These are phyloP conservation scores for Pocillopora verrucosa DNA, from an alignment of 64 coral and sea anemone genomes.

Conservation along the genomic window DNA sequence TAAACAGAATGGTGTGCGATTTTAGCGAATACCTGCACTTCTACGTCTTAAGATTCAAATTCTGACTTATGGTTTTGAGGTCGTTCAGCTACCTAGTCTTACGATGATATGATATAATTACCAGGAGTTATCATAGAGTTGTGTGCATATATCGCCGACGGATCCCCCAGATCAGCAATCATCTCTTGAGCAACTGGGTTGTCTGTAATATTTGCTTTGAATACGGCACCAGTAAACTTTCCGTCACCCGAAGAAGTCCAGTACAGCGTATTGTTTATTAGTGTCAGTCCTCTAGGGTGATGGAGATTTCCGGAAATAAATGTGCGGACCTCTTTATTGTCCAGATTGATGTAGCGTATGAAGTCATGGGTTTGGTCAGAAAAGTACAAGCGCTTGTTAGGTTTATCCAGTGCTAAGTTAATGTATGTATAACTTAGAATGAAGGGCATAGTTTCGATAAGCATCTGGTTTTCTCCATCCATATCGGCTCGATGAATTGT, in stretches of 20 bases:
- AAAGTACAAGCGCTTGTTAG: slow-evolving; percentile 10
- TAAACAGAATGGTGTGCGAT: too few species aligned
- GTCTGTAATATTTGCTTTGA: not conserved
- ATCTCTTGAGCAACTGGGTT: not conserved
- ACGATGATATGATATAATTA: too few species aligned
- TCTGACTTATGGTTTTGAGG: too few species aligned
- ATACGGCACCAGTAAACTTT: slow-evolving; percentile 4
- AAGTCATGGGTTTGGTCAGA: slow-evolving; percentile 7
- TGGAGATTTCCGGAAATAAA: slow-evolving; percentile 25
- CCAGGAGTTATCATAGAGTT: not conserved
- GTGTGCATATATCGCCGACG: not conserved
- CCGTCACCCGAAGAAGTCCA: slow-evolving; percentile 9
- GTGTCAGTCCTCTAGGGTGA: not conserved
- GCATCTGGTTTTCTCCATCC: slow-evolving; percentile 18
- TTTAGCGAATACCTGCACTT: too few species aligned
- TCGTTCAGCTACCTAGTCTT: not conserved
- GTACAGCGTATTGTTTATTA: not conserved
- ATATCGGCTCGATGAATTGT: slow-evolving; percentile 23
- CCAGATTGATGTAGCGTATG: slow-evolving; percentile 1
- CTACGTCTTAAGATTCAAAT: too few species aligned
- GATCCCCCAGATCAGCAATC: not conserved
- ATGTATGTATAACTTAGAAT: not conserved
- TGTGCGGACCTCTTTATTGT: not conserved
- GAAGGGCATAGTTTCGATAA: not conserved
- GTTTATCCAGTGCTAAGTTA: slow-evolving; percentile 10